Base-by-base conservation (phyloP, 1,140 invertebrate species). In the Luehdorfia chinensis region DNA sequence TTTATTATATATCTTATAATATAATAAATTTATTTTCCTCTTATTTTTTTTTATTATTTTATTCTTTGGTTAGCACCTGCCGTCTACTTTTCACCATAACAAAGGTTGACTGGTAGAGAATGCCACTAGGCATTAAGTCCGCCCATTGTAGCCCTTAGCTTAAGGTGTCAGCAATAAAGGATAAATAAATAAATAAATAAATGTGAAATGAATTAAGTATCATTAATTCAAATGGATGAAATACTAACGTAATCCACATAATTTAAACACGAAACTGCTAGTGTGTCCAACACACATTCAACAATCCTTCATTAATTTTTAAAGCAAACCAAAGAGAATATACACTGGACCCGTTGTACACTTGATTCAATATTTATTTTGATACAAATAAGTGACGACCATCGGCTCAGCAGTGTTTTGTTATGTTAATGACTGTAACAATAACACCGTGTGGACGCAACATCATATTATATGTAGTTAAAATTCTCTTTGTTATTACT, bases 281-380 rank as follows among this genome's bases (percentile, higher is more conserved):
- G 31, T 48, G 21, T 61, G 50, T 60, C 43, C 59, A 68, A 81
- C 77, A 84, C 76, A 78, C 65, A 59, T 67, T 75, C 74, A 79
- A 81, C 77, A 84, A 78, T 79, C 65, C 60, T 67, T 75, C 74
- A 79, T 78, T 81, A 81, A 76, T 68, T 76, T 69, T 72, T 78
- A 70, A 70, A 57, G 46, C 67, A 73, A 75, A 74, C 63, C 75
- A 68, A 59, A 52, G 37, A 63, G 55, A 55, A 56, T 65, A 68
- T 69, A 74, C 53, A 70, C 75, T 76, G 80, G 80, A 84, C 80
- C 39, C 64, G 43, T 55, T 54, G 32, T 55, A 66, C 81, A 85
- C 81, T 78, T 85, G 81, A 57, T 58, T 54, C 59, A 85, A 85
- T 85, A 83, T 85, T 85, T 76, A 71, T 70, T 81, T 75, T 81